A percentile compares a stretch with the other conserved stretches of the same genome.
Conservation (phyloP, 1,140 invertebrate species). For the Himalopsyche phryganea region DNA sequence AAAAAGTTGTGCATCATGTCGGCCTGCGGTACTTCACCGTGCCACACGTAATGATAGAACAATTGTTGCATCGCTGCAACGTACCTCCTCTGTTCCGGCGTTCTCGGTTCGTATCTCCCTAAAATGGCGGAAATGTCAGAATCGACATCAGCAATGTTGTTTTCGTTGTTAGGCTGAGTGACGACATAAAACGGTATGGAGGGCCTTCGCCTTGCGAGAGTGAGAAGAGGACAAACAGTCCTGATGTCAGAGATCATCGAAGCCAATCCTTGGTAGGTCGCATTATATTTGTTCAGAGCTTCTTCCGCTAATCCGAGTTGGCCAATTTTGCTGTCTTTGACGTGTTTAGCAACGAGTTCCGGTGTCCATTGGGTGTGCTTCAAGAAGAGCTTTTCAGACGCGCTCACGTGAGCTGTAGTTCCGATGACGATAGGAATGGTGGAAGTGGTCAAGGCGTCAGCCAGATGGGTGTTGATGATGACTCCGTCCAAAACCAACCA, state of each 20-base stretch:
- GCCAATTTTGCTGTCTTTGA: constrained; percentile 63
- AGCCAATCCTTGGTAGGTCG: constrained; percentile 62
- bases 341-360: constrained; percentile 58
- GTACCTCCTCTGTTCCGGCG: constrained; percentile 67
- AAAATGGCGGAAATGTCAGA: constrained; percentile 74
- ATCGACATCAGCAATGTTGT: constrained; percentile 59
- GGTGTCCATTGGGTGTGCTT: constrained; percentile 61
- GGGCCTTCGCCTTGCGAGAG: constrained; percentile 55
- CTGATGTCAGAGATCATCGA: constrained; percentile 75
- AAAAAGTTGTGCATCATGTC: constrained; percentile 47
- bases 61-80: constrained; percentile 75
- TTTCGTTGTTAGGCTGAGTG: constrained; percentile 55
- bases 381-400: constrained; percentile 54
- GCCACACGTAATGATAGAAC: constrained; percentile 77
- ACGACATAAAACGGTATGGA: constrained; percentile 71
- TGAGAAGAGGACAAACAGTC: constrained; percentile 72
- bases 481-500: constrained; percentile 73
- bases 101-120: constrained; percentile 67
- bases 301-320: constrained; percentile 57
- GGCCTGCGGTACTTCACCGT: constrained; percentile 60
- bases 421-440: constrained; percentile 60
- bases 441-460: constrained; percentile 54
- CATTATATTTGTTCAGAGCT: constrained; percentile 61
- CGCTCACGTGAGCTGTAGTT: constrained; percentile 67
- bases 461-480: constrained; percentile 62